phyloP scores from a whole-genome alignment of 53 echinoderm and acorn worm genomes.

The Mesocentrotus franciscanus region DNA sequence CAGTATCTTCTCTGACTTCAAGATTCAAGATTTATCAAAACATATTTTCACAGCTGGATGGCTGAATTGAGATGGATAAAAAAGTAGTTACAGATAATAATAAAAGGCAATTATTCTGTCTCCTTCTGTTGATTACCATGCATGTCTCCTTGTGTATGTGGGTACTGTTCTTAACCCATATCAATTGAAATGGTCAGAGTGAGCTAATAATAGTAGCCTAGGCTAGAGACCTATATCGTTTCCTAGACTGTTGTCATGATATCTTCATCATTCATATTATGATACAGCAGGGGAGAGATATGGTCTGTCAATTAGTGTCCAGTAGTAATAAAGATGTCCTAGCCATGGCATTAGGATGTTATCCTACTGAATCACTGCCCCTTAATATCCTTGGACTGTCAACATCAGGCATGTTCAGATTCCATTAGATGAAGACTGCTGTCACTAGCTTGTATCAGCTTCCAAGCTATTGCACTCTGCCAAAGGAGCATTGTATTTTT shows the following conservation, averaged over 20 bases:
- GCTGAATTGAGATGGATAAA: no score
- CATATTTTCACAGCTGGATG: no score
- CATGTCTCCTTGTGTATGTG: no score
- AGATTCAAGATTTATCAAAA: no score
- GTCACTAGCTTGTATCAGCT: background rate
- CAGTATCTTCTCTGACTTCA: no score
- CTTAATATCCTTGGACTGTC: slow-evolving; percentile 34
- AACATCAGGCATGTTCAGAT: slow-evolving; percentile 19
- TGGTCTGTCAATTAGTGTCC: slow-evolving; percentile 47
- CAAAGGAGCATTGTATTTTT: background rate
- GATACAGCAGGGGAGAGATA: background rate
- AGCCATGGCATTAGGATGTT: slow-evolving; percentile 12
- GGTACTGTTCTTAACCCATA: background rate
- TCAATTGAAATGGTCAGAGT: background rate
- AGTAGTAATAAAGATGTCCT: slow-evolving; percentile 45
- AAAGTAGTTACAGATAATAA: no score
- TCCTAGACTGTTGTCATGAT: background rate
- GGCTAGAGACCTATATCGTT: background rate
- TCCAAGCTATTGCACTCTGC: background rate
- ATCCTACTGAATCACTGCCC: slow-evolving; percentile 6
- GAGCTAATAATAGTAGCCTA: background rate
- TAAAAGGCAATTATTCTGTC: no score
- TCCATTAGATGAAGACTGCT: background rate
- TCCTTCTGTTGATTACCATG: no score
- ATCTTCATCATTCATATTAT: background rate